A percentile compares a stretch with the other conserved stretches of the same genome.
Conservation (phyloP, 2,113 vertebrate species). For the Eptesicus fuscus region DNA sequence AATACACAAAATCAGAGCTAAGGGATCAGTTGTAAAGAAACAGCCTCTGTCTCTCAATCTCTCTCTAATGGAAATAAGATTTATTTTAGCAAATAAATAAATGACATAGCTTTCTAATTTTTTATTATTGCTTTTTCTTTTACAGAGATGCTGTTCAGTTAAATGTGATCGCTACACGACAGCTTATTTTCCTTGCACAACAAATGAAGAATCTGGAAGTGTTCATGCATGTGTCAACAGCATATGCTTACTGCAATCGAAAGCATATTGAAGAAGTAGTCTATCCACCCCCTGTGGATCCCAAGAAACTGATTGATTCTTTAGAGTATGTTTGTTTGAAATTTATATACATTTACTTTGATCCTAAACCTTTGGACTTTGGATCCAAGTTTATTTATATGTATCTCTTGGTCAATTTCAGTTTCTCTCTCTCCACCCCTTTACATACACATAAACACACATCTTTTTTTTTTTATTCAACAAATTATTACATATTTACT, state of each 20-base stretch:
- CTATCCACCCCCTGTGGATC: constrained; percentile 95
- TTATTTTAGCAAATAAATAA: constrained; percentile 28
- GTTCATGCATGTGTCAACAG: constrained; percentile 96
- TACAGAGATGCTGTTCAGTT: constrained; percentile 94
- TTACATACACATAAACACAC: not conserved
- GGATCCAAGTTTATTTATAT: not conserved
- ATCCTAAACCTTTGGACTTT: constrained; percentile 32
- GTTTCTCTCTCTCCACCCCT: not conserved
- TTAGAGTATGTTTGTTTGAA: constrained; percentile 88
- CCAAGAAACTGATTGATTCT: constrained; percentile 93
- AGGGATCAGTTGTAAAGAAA: constrained; percentile 40
- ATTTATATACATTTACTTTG: constrained; percentile 22
- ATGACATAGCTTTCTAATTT: not conserved
- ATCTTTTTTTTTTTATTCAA: not conserved
- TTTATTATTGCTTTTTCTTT: constrained; percentile 46
- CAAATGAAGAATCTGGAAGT: constrained; percentile 94
- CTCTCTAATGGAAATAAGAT: not conserved
- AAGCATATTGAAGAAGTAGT: constrained; percentile 94
- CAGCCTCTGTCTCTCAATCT: not conserved
- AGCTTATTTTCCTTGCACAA: constrained; percentile 91
- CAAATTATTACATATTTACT: not conserved
- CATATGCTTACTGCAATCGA: constrained; percentile 95
- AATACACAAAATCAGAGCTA: constrained; percentile 29
- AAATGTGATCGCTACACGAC: constrained; percentile 94
- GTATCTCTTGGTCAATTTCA: not conserved